phyloP scores from a whole-genome alignment of 2,797 vertebrate genomes.

The Characodon lateralis region DNA sequence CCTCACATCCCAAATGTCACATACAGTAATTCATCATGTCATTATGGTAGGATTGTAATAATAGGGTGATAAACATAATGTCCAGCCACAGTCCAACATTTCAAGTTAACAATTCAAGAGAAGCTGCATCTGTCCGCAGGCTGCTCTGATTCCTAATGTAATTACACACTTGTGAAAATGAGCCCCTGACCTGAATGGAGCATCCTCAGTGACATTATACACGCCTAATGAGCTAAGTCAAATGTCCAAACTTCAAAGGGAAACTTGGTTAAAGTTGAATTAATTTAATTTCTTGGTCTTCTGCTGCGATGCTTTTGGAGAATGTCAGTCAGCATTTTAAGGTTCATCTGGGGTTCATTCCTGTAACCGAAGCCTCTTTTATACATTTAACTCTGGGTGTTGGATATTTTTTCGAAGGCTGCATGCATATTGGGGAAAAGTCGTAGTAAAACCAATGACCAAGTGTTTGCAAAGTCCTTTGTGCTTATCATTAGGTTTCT shows the following conservation, averaged over 20 bases:
- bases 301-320: background rate
- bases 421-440: background rate
- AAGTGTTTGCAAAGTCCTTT: background rate
- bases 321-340: background rate
- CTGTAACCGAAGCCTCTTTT: background rate
- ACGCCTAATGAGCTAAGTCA: slow-evolving; percentile 37
- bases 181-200: slow-evolving; percentile 21
- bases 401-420: background rate
- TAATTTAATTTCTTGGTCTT: slow-evolving; percentile 20
- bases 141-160: slow-evolving; percentile 8
- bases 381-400: background rate
- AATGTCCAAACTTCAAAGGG: slow-evolving; percentile 22
- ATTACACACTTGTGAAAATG: slow-evolving; percentile 30
- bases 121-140: background rate
- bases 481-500: background rate
- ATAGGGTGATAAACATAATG: slow-evolving; percentile 22
- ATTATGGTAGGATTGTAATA: slow-evolving; percentile 22
- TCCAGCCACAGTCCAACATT: slow-evolving; percentile 25
- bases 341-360: background rate
- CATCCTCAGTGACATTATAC: slow-evolving; percentile 2
- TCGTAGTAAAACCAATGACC: background rate
- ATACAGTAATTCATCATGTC: background rate
- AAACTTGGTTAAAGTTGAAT: slow-evolving; percentile 17
- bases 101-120: slow-evolving; percentile 26
- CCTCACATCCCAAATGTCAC: background rate